Conservation (phyloP, 2,113 vertebrate genomes). For the Ptilonorhynchus violaceus region DNA sequence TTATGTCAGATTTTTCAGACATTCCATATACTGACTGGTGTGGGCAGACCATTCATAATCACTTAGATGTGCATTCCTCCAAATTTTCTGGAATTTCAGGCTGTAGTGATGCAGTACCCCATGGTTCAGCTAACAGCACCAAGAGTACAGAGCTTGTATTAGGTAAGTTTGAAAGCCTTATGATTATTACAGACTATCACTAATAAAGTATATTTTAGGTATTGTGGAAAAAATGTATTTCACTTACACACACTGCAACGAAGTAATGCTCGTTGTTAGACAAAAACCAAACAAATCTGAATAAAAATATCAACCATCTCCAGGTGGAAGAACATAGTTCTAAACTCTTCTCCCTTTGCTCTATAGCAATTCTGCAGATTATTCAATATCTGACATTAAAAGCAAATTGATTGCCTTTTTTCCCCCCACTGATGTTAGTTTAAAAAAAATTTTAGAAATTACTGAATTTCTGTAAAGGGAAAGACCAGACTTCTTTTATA, state of each 20-base stretch:
- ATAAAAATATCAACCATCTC: not conserved
- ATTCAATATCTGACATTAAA: not conserved
- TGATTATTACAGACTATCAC: not conserved
- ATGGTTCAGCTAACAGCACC: conserved; percentile 88
- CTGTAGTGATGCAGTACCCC: conserved; percentile 92
- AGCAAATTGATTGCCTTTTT: not conserved
- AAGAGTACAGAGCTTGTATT: conserved; percentile 89
- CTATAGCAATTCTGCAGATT: not conserved
- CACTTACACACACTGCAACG: not conserved
- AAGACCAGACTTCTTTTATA: not conserved
- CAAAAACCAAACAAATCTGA: not conserved
- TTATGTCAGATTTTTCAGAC: conserved; percentile 85
- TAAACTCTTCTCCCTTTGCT: not conserved
- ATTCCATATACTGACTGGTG: conserved; percentile 93
- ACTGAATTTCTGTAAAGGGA: not conserved
- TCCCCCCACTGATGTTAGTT: not conserved
- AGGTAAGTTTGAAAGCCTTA: conserved; percentile 71
- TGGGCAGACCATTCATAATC: conserved; percentile 86
- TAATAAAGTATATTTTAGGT: not conserved
- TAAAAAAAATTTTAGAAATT: not conserved
- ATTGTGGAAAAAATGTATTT: not conserved
- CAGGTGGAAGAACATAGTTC: not conserved
- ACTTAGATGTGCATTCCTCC: conserved; percentile 90
- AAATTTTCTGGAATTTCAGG: conserved; percentile 95
- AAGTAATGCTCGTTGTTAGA: not conserved